Conservation (phyloP, 1,140 invertebrate genomes). For the Drosophila ambigua region DNA sequence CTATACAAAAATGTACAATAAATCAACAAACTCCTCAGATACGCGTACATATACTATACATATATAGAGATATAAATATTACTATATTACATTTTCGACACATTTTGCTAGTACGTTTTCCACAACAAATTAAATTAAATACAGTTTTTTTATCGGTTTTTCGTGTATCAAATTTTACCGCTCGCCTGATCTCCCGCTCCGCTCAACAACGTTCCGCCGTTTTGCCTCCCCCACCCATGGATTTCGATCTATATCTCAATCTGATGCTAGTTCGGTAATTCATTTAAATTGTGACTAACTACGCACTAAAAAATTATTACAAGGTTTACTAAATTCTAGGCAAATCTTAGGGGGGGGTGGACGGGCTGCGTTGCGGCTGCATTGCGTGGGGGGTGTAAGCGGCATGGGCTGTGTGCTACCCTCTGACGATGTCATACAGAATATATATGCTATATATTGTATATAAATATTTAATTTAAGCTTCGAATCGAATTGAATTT, state of each 20-base stretch:
- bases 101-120: slow-evolving; percentile 19
- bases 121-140: slow-evolving; percentile 15
- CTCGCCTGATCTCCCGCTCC: slow-evolving; percentile 2
- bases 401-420: not conserved
- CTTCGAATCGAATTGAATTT: slow-evolving; percentile 52
- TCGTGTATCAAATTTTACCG: slow-evolving; percentile 2
- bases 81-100: slow-evolving; percentile 31
- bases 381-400: not conserved
- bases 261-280: slow-evolving; percentile 52
- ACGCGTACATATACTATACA: not conserved
- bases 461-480: slow-evolving; percentile 63
- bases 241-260: slow-evolving; percentile 6
- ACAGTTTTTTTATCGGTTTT: slow-evolving; percentile 5
- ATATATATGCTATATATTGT: slow-evolving; percentile 36
- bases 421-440: slow-evolving; percentile 7
- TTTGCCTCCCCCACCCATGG: not conserved
- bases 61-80: slow-evolving; percentile 2
- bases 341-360: slow-evolving; percentile 7
- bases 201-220: slow-evolving; percentile 2
- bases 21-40: slow-evolving; percentile 1
- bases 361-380: not conserved
- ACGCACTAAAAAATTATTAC: slow-evolving; percentile 59
- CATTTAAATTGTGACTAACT: slow-evolving; percentile 81
- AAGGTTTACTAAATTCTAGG: slow-evolving; percentile 43
- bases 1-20: slow-evolving; percentile 27